Evolutionary conservation across 2,888 invertebrate species (phyloP), one percentile per base, ranked within the genome.

Genomic region (Halictus ligatus): DNA sequence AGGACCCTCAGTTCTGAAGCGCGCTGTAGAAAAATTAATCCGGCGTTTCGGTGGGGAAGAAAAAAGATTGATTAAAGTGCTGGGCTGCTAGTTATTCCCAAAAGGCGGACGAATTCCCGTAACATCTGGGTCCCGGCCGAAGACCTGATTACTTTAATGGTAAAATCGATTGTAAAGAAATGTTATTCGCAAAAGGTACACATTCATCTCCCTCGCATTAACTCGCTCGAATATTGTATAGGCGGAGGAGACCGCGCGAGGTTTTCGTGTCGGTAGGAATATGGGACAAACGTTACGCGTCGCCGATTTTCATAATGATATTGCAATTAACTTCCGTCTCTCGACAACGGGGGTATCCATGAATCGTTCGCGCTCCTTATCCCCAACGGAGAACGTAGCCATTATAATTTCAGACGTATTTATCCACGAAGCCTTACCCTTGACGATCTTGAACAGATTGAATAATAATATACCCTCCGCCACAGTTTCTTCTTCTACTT

Each of bases 261-360:
- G 50, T 80, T 78, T 73, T 83, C 86, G 73, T 69, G 80, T 78
- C 69, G 78, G 35, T 50, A 21, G 67, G 72, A 48, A 87, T 86
- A 73, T 86, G 29, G 87, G 86, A 43, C 86, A 73, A 76, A 54
- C 83, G 58, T 86, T 81, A 79, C 83, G 79, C 86, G 67, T 83
- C 87, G 81, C 15, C 73, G 86, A 83, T 81, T 86, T 87, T 86
- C 78, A 71, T 87, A 87, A 87, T 83, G 87, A 87, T 83, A 87
- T 83, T 71, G 87, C 87, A 87, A 86, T 87, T 87, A 86, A 86
- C 76, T 81, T 83, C 78, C 54, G 64, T 74, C 77, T 60, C 83
- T 71, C 35, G 78, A 83, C 78, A 71, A 83, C 80, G 69, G 64
- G 64, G 60, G 80, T 82, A 54, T 54, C 21, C 74, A 72, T 50